Conservation (phyloP, 2,113 vertebrate genomes). For the Carassius carassius region DNA sequence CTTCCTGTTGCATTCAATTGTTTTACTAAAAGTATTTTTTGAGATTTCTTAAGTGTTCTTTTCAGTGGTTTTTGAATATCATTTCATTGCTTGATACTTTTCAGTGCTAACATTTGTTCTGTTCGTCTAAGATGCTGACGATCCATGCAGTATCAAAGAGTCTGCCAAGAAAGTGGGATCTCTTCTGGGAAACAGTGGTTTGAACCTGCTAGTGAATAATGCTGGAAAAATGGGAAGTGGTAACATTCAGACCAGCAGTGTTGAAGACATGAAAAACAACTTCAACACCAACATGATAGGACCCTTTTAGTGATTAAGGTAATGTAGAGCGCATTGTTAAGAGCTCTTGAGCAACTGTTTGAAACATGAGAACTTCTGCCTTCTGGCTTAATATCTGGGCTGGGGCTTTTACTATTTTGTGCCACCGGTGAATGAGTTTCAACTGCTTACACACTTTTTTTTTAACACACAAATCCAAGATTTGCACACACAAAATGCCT, state of each 20-base stretch:
- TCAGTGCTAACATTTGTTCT: neutral
- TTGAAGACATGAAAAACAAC: slow-evolving; percentile 68
- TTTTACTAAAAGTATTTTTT: neutral
- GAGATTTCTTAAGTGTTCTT: neutral
- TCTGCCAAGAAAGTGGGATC: slow-evolving; percentile 67
- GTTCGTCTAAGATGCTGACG: slow-evolving; percentile 58
- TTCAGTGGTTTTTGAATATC: too few relatives aligned
- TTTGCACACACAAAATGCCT: too few relatives aligned
- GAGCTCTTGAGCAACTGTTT: neutral
- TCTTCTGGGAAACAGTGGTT: slow-evolving; percentile 65
- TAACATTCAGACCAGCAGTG: neutral
- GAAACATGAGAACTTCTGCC: too few relatives aligned
- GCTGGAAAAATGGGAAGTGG: slow-evolving; percentile 58
- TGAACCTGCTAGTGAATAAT: slow-evolving; percentile 80
- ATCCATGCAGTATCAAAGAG: slow-evolving; percentile 72
- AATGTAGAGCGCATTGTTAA: neutral
- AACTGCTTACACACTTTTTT: too few relatives aligned
- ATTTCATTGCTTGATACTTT: neutral
- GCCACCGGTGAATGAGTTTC: neutral
- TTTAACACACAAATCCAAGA: too few relatives aligned
- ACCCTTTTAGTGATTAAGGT: slow-evolving; percentile 73
- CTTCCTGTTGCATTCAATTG: neutral
- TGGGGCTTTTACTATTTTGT: neutral
- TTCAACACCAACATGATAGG: slow-evolving; percentile 69
- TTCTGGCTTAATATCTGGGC: neutral